Evolutionary conservation across 2,888 invertebrate genomes (phyloP).

Genomic region (Nycteola revayana): DNA sequence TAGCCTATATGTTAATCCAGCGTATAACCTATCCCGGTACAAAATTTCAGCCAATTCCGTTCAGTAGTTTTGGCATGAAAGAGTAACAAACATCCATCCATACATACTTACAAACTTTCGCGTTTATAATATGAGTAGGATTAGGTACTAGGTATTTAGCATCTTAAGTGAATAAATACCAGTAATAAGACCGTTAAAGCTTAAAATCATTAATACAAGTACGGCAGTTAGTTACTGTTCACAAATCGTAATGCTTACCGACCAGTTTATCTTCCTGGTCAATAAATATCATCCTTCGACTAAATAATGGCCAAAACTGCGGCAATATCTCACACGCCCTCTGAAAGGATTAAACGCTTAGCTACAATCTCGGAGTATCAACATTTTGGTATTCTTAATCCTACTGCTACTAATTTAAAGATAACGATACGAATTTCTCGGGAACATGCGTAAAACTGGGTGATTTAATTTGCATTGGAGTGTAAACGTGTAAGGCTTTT

Average conservation of each 20-base stretch:
- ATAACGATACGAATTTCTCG: constrained; percentile 49
- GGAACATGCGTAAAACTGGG: constrained; percentile 41
- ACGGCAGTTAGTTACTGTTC: constrained; percentile 30
- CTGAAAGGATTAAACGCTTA: constrained; percentile 45
- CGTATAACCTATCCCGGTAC: too few relatives aligned
- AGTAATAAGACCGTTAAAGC: too few relatives aligned
- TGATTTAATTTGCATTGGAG: constrained; percentile 44
- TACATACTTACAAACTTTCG: too few relatives aligned
- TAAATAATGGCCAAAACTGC: constrained; percentile 38
- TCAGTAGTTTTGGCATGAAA: too few relatives aligned
- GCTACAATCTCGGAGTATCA: constrained; percentile 1
- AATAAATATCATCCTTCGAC: constrained; percentile 58
- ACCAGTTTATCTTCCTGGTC: constrained; percentile 41
- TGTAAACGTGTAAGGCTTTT: constrained; percentile 34
- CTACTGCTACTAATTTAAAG: constrained; percentile 55
- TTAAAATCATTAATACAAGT: constrained; percentile 7
- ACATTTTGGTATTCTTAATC: constrained; percentile 28
- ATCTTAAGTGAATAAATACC: too few relatives aligned
- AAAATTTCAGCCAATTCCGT: too few relatives aligned
- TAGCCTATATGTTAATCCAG: too few relatives aligned
- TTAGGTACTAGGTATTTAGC: too few relatives aligned
- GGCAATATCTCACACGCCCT: constrained; percentile 46
- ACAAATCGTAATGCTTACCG: too few relatives aligned
- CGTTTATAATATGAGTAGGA: too few relatives aligned
- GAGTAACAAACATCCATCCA: too few relatives aligned